These are phyloP conservation scores for Rhizomys pruinosus DNA, from an alignment of 2,113 vertebrate genomes.

Conservation along the genomic window DNA sequence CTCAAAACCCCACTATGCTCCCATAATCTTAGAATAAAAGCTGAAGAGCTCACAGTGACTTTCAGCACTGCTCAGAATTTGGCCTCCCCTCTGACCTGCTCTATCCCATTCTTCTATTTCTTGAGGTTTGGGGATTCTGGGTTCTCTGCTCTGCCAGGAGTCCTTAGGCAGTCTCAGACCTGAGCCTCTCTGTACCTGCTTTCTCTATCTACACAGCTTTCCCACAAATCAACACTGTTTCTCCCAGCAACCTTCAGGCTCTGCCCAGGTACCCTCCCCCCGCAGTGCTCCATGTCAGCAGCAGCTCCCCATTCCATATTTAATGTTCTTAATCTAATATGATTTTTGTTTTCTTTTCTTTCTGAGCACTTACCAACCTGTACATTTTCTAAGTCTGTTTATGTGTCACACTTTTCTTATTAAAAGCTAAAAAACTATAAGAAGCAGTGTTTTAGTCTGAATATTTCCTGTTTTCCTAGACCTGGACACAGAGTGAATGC, in stretches of 20 bases:
- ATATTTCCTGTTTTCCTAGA: neutral
- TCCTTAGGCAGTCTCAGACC: neutral
- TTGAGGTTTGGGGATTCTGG: neutral
- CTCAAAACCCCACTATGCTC: neutral
- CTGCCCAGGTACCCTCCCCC: neutral
- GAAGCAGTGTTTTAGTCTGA: neutral
- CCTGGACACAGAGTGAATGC: neutral
- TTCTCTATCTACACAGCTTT: neutral
- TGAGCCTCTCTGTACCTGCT: neutral
- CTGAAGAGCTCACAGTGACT: neutral
- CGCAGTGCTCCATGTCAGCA: too few species aligned
- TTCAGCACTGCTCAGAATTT: neutral
- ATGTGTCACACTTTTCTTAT: neutral
- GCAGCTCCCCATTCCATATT: neutral
- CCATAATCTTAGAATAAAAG: neutral
- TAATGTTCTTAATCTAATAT: neutral
- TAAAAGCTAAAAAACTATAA: neutral
- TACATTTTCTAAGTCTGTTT: neutral
- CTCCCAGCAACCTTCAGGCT: neutral
- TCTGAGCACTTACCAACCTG: neutral
- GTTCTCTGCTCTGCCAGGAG: neutral
- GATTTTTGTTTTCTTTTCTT: neutral
- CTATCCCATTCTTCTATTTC: neutral
- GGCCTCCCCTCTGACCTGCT: neutral
- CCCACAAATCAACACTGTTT: accelerated